Conservation (phyloP, 2,888 invertebrate species). For the Andrena camellia region DNA sequence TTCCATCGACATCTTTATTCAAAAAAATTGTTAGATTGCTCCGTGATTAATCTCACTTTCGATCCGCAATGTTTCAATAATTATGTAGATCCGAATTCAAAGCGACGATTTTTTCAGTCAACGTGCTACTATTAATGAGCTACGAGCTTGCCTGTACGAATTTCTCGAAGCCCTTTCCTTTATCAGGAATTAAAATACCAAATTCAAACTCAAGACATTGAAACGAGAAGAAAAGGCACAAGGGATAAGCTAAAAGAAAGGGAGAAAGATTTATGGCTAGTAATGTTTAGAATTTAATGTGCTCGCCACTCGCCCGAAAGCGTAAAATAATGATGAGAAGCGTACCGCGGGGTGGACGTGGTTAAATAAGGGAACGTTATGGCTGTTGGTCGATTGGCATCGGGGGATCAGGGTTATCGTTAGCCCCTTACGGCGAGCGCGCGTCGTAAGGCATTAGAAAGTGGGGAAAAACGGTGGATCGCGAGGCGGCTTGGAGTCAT, state of each 20-base stretch:
- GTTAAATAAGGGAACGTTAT: not conserved
- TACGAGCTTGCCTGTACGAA: not conserved
- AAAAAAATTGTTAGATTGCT: not conserved
- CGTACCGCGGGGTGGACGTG: not conserved
- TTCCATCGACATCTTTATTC: not conserved
- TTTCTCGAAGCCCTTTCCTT: not conserved
- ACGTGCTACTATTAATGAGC: too few relatives aligned
- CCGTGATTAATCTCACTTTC: not conserved
- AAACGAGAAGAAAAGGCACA: not conserved
- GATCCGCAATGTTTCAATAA: not conserved
- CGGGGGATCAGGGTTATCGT: constrained; percentile 67
- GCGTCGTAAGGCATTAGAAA: constrained; percentile 70
- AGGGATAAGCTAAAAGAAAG: not conserved
- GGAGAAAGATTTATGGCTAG: too few relatives aligned
- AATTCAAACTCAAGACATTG: not conserved
- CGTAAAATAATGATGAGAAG: not conserved
- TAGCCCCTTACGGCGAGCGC: constrained; percentile 65
- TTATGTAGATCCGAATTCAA: not conserved
- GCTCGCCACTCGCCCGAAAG: not conserved
- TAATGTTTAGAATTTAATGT: not conserved
- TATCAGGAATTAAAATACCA: too few relatives aligned
- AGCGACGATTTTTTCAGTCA: not conserved
- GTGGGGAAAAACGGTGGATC: constrained; percentile 64
- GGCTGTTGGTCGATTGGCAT: not conserved
- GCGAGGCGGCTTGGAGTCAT: constrained; percentile 65